A percentile compares a stretch with the other conserved stretches of the same genome.
Evolutionary conservation across 2,888 invertebrate species (phyloP).

Genomic region (Blastobasis lacticolella): DNA sequence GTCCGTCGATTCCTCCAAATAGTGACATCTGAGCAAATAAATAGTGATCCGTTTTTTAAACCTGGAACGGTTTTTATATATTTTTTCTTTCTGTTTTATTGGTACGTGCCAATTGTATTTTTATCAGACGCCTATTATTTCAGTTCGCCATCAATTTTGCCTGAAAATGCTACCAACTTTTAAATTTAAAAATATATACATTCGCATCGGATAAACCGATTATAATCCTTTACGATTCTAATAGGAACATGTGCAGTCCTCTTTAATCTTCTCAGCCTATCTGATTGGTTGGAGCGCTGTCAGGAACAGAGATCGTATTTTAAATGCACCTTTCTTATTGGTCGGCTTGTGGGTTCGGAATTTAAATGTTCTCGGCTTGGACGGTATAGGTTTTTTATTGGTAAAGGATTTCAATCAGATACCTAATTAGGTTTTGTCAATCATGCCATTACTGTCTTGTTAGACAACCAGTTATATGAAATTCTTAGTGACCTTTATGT

Average conservation of each 20-base stretch:
- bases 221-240: conserved; percentile 49
- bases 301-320: conserved; percentile 58
- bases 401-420: conserved; percentile 32
- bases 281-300: conserved; percentile 66
- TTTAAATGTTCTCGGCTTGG: conserved; percentile 36
- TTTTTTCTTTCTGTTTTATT: not conserved
- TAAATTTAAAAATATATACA: conserved; percentile 18
- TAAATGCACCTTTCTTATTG: conserved; percentile 59
- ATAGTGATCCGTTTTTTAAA: conserved; percentile 9
- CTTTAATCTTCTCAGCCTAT: conserved; percentile 59
- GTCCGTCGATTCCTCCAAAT: conserved; percentile 37
- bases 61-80: too few relatives aligned
- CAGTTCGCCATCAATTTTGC: too few relatives aligned
- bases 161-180: not conserved
- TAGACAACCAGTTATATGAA: not conserved
- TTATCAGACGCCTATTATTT: not conserved
- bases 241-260: conserved; percentile 39
- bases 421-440: conserved; percentile 35
- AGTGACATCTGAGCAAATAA: conserved; percentile 54
- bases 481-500: not conserved
- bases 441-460: conserved; percentile 8
- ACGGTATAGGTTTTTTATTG: conserved; percentile 30
- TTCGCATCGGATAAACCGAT: conserved; percentile 16
- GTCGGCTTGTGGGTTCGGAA: conserved; percentile 36
- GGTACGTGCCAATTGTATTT: not conserved